phyloP scores from a whole-genome alignment of 2,888 invertebrate genomes.

The Thereva nobilitata region DNA sequence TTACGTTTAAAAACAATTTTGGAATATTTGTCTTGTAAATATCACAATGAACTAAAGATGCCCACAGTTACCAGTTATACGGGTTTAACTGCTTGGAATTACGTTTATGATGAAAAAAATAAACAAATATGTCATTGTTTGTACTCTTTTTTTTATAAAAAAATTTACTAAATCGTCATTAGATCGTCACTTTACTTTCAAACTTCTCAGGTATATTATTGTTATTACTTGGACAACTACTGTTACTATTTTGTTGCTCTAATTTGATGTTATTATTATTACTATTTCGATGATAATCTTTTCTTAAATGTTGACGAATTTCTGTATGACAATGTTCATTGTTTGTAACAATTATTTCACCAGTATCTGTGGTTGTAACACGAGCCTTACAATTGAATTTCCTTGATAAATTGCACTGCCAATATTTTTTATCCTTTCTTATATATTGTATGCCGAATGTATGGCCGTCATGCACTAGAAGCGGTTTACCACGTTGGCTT shows the following conservation, averaged over 20 bases:
- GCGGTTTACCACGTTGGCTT: constrained; percentile 58
- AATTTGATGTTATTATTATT: constrained; percentile 47
- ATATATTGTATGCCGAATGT: constrained; percentile 59
- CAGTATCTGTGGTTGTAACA: constrained; percentile 57
- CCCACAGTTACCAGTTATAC: no score
- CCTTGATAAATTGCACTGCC: constrained; percentile 59
- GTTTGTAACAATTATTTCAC: constrained; percentile 56
- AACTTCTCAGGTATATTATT: constrained; percentile 21
- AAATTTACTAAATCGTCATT: no score
- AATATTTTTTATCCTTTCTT: constrained; percentile 59
- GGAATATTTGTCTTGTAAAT: no score
- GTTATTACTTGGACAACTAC: constrained; percentile 42
- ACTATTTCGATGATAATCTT: constrained; percentile 58
- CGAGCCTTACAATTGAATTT: constrained; percentile 60
- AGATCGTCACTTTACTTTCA: no score
- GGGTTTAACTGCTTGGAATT: no score
- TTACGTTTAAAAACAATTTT: no score
- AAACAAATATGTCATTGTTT: no score
- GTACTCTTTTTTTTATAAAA: no score
- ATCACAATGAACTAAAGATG: no score
- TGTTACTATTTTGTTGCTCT: constrained; percentile 43
- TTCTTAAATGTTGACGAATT: constrained; percentile 58
- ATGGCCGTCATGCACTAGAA: constrained; percentile 58
- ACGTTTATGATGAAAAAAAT: no score
- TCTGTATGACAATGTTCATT: constrained; percentile 60